phyloP scores from a whole-genome alignment of 2,797 vertebrate genomes.

The Smutsia temminckii region DNA sequence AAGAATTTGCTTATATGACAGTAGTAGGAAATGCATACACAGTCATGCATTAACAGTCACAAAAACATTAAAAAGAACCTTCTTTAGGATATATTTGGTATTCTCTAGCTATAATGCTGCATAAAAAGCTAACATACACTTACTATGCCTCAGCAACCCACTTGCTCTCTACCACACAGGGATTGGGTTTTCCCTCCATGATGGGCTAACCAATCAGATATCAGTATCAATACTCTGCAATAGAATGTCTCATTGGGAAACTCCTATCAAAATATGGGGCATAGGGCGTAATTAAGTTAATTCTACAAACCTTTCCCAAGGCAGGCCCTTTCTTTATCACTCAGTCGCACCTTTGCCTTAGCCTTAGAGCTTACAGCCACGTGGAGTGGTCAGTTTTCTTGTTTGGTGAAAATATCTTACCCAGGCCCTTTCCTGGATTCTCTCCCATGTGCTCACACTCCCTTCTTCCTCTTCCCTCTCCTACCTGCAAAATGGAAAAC shows the following conservation, averaged over 20 bases:
- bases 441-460: accelerated
- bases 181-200: accelerated
- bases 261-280: accelerated
- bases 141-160: accelerated
- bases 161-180: accelerated
- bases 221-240: accelerated
- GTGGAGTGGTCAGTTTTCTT: accelerated
- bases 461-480: not conserved
- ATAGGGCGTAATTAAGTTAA: accelerated
- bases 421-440: accelerated
- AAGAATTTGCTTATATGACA: not conserved
- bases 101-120: too few relatives aligned
- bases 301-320: not conserved
- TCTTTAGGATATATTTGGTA: accelerated
- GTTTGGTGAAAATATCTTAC: not conserved
- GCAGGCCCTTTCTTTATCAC: not conserved
- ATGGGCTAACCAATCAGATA: not conserved
- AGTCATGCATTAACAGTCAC: not conserved
- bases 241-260: not conserved
- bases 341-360: too few relatives aligned
- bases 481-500: not conserved
- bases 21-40: not conserved
- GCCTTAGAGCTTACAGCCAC: not conserved
- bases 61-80: not conserved
- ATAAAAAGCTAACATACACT: accelerated